Evolutionary conservation across 2,797 vertebrate genomes (phyloP), one percentile per base, ranked within the genome.

Genomic region (Lithobates pipiens): DNA sequence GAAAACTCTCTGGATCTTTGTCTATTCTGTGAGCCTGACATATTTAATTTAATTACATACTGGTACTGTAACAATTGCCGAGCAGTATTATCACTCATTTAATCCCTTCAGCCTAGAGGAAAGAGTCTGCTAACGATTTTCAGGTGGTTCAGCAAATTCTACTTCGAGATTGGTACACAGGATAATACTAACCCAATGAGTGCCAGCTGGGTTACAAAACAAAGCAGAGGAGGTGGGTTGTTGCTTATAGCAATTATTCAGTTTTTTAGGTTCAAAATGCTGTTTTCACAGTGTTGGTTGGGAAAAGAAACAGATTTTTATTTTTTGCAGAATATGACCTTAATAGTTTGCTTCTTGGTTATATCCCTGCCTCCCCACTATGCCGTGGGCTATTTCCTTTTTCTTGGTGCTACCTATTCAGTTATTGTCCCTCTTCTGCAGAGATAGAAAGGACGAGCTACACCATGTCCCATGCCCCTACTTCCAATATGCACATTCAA

Each of bases 21-120:
- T 81, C 79, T 81, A 39, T 81, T 72, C 21, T 57, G 69, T 36
- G 67, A 81, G 68, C 46, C 70, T 71, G 78, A 80, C 67, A 71
- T 72, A 81, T 72, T 81, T 50, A 10, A 72, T 61, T 81, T 72
- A 81, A 81, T 81, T 81, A 81, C 46, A 72, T 72, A 54, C 79
- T 61, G 68, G 79, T 71, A 72, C 79, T 81, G 68, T 57, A 81
- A 69, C 79, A 29, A 39, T 72, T 71, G 79, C 68, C 50, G 39
- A 46, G 71, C 46, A 39, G 68, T 68, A 29, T 70, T 71, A 79
- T 70, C 77, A 57, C 68, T 80, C 36, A 81, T 81, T 72, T 61
- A 61, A 72, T 80, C 77, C 77, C 65, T 44, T 69, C 77, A 69
- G 65, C 42, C 77, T 72, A 69, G 46, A 72, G 46, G 46, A 72